Evolutionary conservation across 2,113 vertebrate genomes (phyloP).

Genomic region (Erythrolamprus reginae): DNA sequence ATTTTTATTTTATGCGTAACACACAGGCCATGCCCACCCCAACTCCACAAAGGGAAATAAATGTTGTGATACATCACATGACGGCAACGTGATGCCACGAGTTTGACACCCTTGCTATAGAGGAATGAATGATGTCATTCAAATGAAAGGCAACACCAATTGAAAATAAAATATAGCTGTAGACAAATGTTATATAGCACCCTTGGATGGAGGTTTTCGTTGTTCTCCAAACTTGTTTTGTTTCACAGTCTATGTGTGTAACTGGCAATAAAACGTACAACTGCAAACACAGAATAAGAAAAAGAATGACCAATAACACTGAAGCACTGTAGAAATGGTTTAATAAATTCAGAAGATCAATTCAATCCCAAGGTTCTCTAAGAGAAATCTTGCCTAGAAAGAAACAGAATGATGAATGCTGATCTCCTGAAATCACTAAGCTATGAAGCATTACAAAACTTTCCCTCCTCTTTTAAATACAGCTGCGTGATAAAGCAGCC

Average conservation of each 20-base stretch:
- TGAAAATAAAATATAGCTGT: not conserved
- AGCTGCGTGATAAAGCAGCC: constrained; percentile 52
- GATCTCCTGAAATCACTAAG: constrained; percentile 67
- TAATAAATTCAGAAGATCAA: constrained; percentile 55
- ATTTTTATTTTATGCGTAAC: no score
- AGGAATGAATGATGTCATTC: not conserved
- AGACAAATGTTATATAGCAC: constrained; percentile 25
- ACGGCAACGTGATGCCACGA: no score
- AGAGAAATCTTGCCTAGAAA: constrained; percentile 41
- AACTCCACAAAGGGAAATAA: no score
- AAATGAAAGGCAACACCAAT: not conserved
- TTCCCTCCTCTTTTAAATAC: constrained; percentile 40
- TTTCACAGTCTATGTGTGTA: not conserved
- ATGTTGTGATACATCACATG: no score
- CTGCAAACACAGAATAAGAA: not conserved
- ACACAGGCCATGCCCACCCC: no score
- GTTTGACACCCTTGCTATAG: no score
- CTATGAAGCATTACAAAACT: constrained; percentile 56
- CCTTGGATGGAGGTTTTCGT: not conserved
- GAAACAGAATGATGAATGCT: constrained; percentile 65
- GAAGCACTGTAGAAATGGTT: constrained; percentile 27
- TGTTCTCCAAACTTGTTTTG: not conserved
- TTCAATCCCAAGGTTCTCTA: constrained; percentile 51
- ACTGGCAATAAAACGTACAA: not conserved
- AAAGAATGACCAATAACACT: constrained; percentile 36